Percentiles rank a stretch among this genome's conserved stretches.
phyloP scores from a whole-genome alignment of 2,113 vertebrate species.

The Pterophyllum scalare region DNA sequence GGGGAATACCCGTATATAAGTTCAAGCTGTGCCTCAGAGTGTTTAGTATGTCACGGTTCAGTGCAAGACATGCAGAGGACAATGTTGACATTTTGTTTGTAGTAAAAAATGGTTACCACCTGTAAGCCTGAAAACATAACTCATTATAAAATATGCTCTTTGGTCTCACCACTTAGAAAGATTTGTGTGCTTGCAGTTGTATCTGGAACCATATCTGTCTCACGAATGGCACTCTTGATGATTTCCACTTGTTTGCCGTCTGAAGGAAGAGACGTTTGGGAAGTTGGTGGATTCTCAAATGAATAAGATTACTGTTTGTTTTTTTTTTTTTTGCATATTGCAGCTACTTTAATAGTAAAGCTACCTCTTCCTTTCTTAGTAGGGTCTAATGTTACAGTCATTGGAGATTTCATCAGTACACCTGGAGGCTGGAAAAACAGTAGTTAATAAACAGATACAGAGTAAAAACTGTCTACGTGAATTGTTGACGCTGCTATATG shows the following conservation, averaged over 20 bases:
- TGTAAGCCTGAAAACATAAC: neutral
- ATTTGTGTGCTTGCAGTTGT: constrained; percentile 63
- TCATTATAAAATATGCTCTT: no score
- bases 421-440: constrained; percentile 81
- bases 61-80: no score
- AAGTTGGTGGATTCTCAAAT: neutral
- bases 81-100: no score
- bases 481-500: neutral
- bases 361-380: constrained; percentile 74
- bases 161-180: constrained; percentile 64
- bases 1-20: no score
- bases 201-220: constrained; percentile 53
- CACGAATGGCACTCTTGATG: constrained; percentile 42
- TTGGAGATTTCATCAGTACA: constrained; percentile 61
- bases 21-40: no score
- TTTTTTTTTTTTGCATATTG: neutral
- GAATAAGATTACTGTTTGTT: neutral
- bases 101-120: no score
- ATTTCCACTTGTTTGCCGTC: constrained; percentile 51
- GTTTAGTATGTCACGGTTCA: no score
- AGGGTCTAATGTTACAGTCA: constrained; percentile 74
- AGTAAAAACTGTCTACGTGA: neutral
- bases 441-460: neutral
- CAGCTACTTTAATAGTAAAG: constrained; percentile 9
- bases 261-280: neutral